Base-by-base conservation (phyloP, 2,797 vertebrate species). In the Lutjanus argentimaculatus region DNA sequence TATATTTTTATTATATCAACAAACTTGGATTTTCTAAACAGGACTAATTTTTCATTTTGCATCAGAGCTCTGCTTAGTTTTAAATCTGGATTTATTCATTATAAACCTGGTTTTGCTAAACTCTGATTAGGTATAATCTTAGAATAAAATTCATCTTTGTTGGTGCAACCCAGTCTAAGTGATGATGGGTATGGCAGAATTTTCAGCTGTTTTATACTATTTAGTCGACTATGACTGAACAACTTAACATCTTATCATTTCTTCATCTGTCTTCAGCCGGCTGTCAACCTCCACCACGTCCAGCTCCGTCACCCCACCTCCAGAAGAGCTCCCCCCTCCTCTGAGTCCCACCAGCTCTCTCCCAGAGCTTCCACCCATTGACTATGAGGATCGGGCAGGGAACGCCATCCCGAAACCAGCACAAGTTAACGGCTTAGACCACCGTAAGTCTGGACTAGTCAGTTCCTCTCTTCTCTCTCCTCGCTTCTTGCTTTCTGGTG, bases 281-380 rank as follows among this genome's bases (percentile, higher is more conserved):
- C n/a, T 8, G 45, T 70, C 51, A 49, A 77, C 19, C 66, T 21
- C 71, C 72, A 49, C 46, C 17, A 15, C 19, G 4, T 58, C 79
- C 45, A 1, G 36, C 85, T 30, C 83, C 11, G 15, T 72, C 63
- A 67, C 64, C 46, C 85, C 88, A 53, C 78, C 89, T 58, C 67
- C 89, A 42, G 86, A 89, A 30, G 93, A 91, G 0, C 14, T 71
- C 2, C 22, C 79, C 59, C 64, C 22, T 56, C 58, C 79, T 58
- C 42, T 72, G 57, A 88, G 72, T 72, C 75, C 83, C 63, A 79
- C 72, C 72, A 1, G 0, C 1, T 65, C 75, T 46, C 13, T 81
- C 21, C 79, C 16, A 52, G 67, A 89, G 0, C 72, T 96, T 15
- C 95, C 94, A 56, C 90, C 94, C 55, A 84, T 88, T 46, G 94